Conservation (phyloP, 2,888 invertebrate genomes). For the Mesoligia furuncula region DNA sequence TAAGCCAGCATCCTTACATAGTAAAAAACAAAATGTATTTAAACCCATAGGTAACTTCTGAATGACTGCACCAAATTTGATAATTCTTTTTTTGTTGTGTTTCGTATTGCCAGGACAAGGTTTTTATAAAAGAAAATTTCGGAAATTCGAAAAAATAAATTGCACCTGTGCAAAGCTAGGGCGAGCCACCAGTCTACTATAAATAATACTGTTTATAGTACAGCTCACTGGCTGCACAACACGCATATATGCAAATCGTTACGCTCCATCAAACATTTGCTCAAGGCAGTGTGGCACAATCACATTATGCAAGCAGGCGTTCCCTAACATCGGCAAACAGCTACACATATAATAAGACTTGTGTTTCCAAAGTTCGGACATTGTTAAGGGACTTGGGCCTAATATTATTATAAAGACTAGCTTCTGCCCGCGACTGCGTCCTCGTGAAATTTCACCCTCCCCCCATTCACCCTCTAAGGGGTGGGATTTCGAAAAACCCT, state of each 20-base stretch:
- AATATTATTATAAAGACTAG: constrained; percentile 16
- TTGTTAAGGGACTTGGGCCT: background rate
- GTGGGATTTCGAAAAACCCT: no score
- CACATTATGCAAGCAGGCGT: constrained; percentile 16
- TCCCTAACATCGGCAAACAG: background rate
- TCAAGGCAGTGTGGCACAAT: constrained; percentile 6
- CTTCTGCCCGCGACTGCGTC: background rate
- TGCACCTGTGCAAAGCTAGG: no score
- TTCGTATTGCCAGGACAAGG: no score
- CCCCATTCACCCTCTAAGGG: no score
- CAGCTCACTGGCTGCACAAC: constrained; percentile 6
- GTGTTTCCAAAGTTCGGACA: constrained; percentile 28
- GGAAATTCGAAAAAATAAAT: no score
- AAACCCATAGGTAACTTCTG: no score
- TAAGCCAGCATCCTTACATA: background rate
- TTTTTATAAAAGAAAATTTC: no score
- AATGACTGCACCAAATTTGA: no score
- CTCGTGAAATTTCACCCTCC: no score
- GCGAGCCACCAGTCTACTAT: background rate
- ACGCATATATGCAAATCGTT: constrained; percentile 22
- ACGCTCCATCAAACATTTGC: constrained; percentile 32
- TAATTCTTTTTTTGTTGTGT: no score
- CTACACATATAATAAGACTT: constrained; percentile 6
- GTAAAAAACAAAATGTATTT: no score
- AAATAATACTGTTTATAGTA: constrained; percentile 2